Evolutionary conservation across 64 coral and sea anemone species (phyloP), one percentile per base, ranked within the genome.

Genomic region (Montipora efflorescens): DNA sequence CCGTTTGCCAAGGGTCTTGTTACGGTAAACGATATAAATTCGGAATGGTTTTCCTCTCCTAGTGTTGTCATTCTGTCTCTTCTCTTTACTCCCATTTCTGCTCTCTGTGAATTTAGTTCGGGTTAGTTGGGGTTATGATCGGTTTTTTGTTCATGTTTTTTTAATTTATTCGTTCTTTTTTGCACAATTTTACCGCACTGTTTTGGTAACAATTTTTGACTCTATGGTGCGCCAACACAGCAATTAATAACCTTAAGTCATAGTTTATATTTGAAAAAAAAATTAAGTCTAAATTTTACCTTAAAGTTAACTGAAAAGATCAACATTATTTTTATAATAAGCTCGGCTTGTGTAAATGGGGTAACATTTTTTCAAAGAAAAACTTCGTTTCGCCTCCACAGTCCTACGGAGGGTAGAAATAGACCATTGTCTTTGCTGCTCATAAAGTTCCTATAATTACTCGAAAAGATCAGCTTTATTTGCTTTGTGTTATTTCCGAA

Each of bases 401-500:
- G 3, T 12, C 14, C 9, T 12, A 64, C 61, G 61, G 4, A 64
- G 61, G 14, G 9, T 64, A 4, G 61, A 64, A 16, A 12, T 14
- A 16, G 61, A 11, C 9, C 61, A 12, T 57, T 6, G 53, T 16
- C 13, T 64, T 64, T 64, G 61, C 61, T 64, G 11, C 61, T 15
- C 52, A 55, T 55, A 10, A 64, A 11, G 61, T 15, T 64, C 14
- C 11, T 64, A 3, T 64, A 15, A 19, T 67, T 83, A 59, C 81
- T 5, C 16, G 18, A 47, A 57, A 64, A 48, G 19, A 11, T 14
- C 3, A 64, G 10, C 59, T 81, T 47, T 83, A 44, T 83, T 83
- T 83, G 22, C 81, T 67, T 15, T 15, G 28, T 48, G 81, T 66
- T 28, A 83, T 67, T 70, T 69, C 82, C 61, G 4, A 85, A 85